phyloP scores from a whole-genome alignment of 2,113 vertebrate species.

The Amphiprion ocellaris region DNA sequence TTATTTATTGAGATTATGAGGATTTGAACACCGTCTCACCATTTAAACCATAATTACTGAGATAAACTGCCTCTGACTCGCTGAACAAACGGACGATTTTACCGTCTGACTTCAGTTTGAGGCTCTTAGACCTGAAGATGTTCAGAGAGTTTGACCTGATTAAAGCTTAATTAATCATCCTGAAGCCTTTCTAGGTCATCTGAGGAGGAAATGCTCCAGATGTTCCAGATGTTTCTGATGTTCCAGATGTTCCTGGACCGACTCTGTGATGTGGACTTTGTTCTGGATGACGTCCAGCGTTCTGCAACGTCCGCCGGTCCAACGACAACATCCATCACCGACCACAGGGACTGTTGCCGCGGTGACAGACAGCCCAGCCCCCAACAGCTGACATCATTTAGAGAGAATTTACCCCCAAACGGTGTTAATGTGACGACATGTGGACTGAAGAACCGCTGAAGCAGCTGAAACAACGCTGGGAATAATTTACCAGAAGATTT shows the following conservation, averaged over 20 bases:
- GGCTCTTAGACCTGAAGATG: neutral
- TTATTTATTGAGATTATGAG: neutral
- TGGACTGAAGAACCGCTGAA: too few relatives aligned
- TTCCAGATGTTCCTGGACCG: slow-evolving; percentile 2
- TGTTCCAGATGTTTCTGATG: slow-evolving; percentile 2
- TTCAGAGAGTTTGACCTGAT: slow-evolving; percentile 12
- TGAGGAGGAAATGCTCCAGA: neutral
- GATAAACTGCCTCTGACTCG: neutral
- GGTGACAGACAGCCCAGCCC: slow-evolving; percentile 36
- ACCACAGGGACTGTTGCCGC: slow-evolving; percentile 30
- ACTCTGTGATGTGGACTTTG: slow-evolving; percentile 39
- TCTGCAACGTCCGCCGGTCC: slow-evolving; percentile 21
- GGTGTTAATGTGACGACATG: neutral
- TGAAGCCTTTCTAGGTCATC: neutral
- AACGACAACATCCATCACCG: slow-evolving; percentile 11
- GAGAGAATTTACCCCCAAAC: slow-evolving; percentile 2
- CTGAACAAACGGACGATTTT: neutral
- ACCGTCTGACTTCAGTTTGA: neutral
- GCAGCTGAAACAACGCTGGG: neutral
- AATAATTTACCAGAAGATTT: neutral
- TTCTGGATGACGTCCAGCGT: slow-evolving; percentile 35
- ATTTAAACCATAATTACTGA: neutral
- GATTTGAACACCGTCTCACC: neutral
- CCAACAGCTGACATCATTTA: slow-evolving; percentile 42
- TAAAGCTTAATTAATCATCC: neutral